phyloP scores from a whole-genome alignment of 2,888 invertebrate genomes.

The Ptilodon capucinus region DNA sequence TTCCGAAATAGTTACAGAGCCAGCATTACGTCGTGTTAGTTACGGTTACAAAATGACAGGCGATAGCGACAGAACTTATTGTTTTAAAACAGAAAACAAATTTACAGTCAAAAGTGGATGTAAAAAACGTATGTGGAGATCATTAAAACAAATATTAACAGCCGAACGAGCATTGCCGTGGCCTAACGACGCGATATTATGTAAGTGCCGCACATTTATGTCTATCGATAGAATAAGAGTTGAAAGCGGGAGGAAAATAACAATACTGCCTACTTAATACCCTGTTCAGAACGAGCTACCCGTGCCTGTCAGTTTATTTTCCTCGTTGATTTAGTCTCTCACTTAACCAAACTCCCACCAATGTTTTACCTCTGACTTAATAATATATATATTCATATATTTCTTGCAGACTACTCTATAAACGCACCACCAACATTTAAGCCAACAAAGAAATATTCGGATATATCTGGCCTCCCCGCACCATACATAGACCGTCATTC shows the following conservation, averaged over 20 bases:
- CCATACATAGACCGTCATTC: conserved; percentile 96
- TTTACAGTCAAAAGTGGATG: conserved; percentile 82
- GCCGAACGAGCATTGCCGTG: conserved; percentile 90
- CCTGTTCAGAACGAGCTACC: no score
- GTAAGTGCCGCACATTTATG: conserved; percentile 66
- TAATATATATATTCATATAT: no score
- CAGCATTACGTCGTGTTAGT: no score
- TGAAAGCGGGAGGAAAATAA: no score
- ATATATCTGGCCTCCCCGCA: conserved; percentile 93
- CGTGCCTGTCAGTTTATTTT: no score
- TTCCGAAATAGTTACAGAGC: no score
- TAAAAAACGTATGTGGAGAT: conserved; percentile 94
- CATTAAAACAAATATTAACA: conserved; percentile 93
- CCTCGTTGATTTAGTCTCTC: no score
- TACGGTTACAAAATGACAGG: conserved; percentile 46
- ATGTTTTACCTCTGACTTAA: no score
- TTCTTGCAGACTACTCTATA: conserved; percentile 88
- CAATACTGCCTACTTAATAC: no score
- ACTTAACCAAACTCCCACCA: no score
- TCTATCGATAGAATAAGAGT: no score
- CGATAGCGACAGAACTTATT: conserved; percentile 58
- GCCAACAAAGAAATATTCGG: conserved; percentile 96
- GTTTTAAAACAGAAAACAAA: conserved; percentile 76
- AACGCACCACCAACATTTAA: conserved; percentile 96
- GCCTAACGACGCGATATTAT: conserved; percentile 89